A percentile compares a stretch with the other conserved stretches of the same genome.
phyloP scores from a whole-genome alignment of 2,797 vertebrate species.

The Tachyglossus aculeatus region DNA sequence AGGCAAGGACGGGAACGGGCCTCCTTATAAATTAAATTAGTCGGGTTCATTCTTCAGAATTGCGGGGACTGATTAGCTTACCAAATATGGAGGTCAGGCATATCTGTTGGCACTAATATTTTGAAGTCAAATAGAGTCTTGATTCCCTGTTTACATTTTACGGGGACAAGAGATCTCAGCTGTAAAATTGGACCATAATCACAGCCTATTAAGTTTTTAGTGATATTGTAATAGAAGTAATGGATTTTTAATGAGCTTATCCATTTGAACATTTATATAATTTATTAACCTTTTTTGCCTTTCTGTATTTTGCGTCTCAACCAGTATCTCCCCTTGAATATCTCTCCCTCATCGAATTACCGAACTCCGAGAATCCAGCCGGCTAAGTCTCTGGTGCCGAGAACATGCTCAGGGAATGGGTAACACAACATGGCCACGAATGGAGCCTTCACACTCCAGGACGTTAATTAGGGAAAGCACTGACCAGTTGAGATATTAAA shows the following conservation, averaged over 20 bases:
- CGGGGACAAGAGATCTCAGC: constrained; percentile 51
- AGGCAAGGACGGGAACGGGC: too few relatives aligned
- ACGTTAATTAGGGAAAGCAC: too few relatives aligned
- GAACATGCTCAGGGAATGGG: too few relatives aligned
- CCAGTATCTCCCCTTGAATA: constrained; percentile 20
- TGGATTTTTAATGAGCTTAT: constrained; percentile 63
- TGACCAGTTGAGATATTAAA: too few relatives aligned
- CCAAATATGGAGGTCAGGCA: too few relatives aligned
- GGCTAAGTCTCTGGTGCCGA: too few relatives aligned
- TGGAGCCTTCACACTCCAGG: too few relatives aligned
- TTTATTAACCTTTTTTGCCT: constrained; percentile 51
- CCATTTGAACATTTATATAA: constrained; percentile 61
- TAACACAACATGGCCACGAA: too few relatives aligned
- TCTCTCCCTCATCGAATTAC: constrained; percentile 29
- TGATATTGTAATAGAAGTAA: constrained; percentile 62
- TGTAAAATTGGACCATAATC: constrained; percentile 65
- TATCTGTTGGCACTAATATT: constrained; percentile 6
- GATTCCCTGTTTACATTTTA: constrained; percentile 57
- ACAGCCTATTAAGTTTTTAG: constrained; percentile 64
- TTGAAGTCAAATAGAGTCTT: constrained; percentile 35
- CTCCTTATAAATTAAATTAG: too few relatives aligned
- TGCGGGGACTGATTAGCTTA: too few relatives aligned
- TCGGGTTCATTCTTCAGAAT: too few relatives aligned
- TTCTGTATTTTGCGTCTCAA: constrained; percentile 34
- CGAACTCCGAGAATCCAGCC: background rate